These are phyloP conservation scores for Cosmia pyralina DNA, from an alignment of 2,888 invertebrate species.

Conservation along the genomic window DNA sequence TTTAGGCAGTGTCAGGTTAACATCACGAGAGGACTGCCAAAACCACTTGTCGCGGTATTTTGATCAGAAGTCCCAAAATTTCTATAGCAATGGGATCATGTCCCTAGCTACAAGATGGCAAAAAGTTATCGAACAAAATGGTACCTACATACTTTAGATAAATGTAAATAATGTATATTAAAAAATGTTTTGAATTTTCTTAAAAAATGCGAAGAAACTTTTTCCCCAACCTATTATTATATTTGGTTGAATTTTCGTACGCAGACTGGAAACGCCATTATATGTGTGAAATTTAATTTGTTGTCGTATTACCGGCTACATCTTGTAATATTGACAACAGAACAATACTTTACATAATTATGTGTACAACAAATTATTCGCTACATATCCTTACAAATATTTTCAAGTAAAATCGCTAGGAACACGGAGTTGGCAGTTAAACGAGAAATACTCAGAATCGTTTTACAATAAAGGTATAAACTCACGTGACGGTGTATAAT, in stretches of 20 bases:
- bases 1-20: no score
- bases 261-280: not conserved
- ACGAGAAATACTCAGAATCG: slow-evolving; percentile 64
- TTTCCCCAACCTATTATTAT: no score
- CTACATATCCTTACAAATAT: slow-evolving; percentile 42
- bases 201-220: no score
- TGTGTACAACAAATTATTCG: slow-evolving; percentile 25
- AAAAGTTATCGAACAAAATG: no score
- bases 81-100: no score
- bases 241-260: not conserved
- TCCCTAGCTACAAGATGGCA: no score
- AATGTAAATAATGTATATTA: no score
- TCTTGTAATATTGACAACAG: slow-evolving; percentile 1
- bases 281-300: not conserved
- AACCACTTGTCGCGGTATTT: no score
- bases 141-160: no score
- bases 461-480: slow-evolving; percentile 62
- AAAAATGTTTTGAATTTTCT: no score
- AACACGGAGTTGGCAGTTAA: slow-evolving; percentile 54
- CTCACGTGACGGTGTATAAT: slow-evolving; percentile 54
- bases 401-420: slow-evolving; percentile 39
- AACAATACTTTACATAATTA: slow-evolving; percentile 19
- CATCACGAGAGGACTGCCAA: no score
- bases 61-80: no score
- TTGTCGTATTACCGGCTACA: not conserved